phyloP scores from a whole-genome alignment of 2,797 vertebrate species.

The Loris lydekkerianus region DNA sequence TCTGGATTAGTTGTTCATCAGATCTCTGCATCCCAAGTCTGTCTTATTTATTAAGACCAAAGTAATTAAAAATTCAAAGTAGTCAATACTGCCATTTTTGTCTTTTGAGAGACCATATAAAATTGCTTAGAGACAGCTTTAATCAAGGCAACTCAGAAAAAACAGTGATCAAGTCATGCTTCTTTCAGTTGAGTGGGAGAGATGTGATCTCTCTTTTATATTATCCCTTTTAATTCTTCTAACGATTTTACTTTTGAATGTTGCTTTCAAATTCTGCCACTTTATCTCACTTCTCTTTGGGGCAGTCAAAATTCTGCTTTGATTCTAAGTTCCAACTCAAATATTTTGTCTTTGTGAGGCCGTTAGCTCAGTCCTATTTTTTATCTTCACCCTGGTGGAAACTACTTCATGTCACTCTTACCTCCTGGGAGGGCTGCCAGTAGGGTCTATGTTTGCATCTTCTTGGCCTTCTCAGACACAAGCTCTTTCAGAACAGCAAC shows the following conservation, averaged over 20 bases:
- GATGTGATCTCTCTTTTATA: neutral
- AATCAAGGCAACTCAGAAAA: neutral
- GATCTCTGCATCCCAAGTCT: neutral
- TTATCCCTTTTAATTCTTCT: neutral
- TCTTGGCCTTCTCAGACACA: neutral
- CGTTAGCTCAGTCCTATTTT: neutral
- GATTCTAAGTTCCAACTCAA: neutral
- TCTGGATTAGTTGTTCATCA: constrained; percentile 35
- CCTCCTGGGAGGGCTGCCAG: neutral
- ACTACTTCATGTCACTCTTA: neutral
- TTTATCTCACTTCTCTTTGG: neutral
- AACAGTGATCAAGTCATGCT: neutral
- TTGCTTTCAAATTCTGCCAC: neutral
- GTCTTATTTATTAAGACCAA: neutral
- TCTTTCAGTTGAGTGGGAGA: neutral
- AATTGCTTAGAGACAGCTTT: neutral
- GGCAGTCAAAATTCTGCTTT: neutral
- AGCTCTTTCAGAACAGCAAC: neutral
- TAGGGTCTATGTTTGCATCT: neutral
- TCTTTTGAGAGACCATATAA: neutral
- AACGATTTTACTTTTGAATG: neutral
- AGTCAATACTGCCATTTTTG: neutral
- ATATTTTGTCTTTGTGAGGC: neutral
- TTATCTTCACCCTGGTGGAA: neutral
- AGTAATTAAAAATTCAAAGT: neutral